Base-by-base conservation (phyloP, 2,888 invertebrate genomes). In the Aleiodes testaceus region DNA sequence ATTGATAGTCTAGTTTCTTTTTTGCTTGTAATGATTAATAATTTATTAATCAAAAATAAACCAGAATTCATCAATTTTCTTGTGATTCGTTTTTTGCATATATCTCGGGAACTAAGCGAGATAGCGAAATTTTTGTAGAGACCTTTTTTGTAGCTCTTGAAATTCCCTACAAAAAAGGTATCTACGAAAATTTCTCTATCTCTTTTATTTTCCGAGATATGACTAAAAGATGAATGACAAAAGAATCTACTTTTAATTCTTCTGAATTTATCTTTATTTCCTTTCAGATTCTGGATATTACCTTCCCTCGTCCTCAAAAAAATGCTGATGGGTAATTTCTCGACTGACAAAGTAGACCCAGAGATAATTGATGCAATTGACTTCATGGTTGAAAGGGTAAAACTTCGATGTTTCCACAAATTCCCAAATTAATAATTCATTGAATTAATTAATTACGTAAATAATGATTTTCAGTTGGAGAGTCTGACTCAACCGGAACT, bases 351-450 rank as follows among this genome's bases (percentile, higher is more conserved):
- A 86, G 91, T 92, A 52, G 95, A 96, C 83, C 89, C 90, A 49
- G 91, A 92, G 77, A 95, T 96, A 83, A 92, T 94, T 36, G 94
- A 95, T 82, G 93, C 96, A 36, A 92, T 96, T 75, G 96, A 97
- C 86, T 97, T 97, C 85, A 95, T 97, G 94, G 95, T 95, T 18
- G 95, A 96, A 89, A 91, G 92, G 88, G 96, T 96, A 90, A 89
- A 89, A 73, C 69, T 63, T 50, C 6, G 6, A 45, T 14, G 22
- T 47, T 44, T 11, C 6, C 2, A n/a, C 3, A 53, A 11, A 26
- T 14, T 16, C n/a, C n/a, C 12, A 20, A 55, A 50, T 36, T 1
- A 53, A 63, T 22, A 18, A 45, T 47, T 45, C 5, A 47, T 3
- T 3, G 1, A 44, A 52, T 22, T 47, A 30, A 12, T 14, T 14